A percentile compares a stretch with the other conserved stretches of the same genome.
Conservation (phyloP, 2,888 invertebrate genomes). For the Aplocera efformata region DNA sequence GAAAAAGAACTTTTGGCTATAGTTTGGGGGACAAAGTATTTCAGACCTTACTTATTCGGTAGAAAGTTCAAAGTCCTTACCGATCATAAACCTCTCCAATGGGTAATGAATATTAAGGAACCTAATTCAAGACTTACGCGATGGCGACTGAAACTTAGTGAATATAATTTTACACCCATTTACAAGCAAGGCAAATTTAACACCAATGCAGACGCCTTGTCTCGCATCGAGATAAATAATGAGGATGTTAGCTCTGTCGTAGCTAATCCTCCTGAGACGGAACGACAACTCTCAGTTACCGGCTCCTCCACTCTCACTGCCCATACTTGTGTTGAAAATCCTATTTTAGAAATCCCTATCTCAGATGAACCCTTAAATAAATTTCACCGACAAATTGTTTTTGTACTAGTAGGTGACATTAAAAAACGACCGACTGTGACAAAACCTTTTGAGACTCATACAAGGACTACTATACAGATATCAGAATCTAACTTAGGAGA, state of each 20-base stretch:
- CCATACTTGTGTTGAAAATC: constrained; percentile 26
- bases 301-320: constrained; percentile 8
- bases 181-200: constrained; percentile 34
- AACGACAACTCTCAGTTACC: constrained; percentile 10
- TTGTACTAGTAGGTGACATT: constrained; percentile 26
- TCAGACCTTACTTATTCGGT: constrained; percentile 41
- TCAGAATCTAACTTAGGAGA: constrained; percentile 25
- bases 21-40: too few relatives aligned
- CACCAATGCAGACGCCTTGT: too few relatives aligned
- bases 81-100: constrained; percentile 40
- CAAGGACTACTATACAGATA: constrained; percentile 22
- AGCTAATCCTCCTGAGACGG: constrained; percentile 23
- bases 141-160: constrained; percentile 26
- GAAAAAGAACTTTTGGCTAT: constrained; percentile 44
- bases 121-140: constrained; percentile 27
- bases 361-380: constrained; percentile 27
- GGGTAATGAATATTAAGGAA: constrained; percentile 24
- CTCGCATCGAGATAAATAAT: constrained; percentile 22
- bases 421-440: constrained; percentile 21
- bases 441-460: constrained; percentile 30
- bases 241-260: constrained; percentile 24
- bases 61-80: constrained; percentile 42
- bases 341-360: constrained; percentile 28
- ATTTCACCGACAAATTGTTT: constrained; percentile 23
- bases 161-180: constrained; percentile 25